Evolutionary conservation across 2,888 invertebrate genomes (phyloP).

Genomic region (Syrista parreyssii): DNA sequence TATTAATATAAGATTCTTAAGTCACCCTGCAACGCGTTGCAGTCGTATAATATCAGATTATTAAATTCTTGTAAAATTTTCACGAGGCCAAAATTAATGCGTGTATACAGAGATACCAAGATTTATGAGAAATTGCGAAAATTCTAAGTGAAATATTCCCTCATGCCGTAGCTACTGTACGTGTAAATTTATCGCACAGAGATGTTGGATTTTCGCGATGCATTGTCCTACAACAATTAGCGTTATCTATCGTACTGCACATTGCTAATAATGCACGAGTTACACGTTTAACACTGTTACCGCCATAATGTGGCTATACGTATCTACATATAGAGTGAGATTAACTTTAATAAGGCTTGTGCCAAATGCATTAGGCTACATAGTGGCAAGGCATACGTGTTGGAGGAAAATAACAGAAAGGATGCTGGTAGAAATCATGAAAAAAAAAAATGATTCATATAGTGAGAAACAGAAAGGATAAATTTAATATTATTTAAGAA

Average conservation of each 20-base stretch:
- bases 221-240: constrained; percentile 25
- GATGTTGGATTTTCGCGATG: constrained; percentile 12
- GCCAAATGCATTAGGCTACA: background rate
- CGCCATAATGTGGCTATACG: background rate
- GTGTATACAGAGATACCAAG: background rate
- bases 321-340: background rate
- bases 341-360: background rate
- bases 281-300: background rate
- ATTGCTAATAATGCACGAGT: constrained; percentile 1
- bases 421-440: background rate
- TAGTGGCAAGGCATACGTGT: background rate
- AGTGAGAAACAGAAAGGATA: background rate
- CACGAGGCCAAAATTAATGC: background rate
- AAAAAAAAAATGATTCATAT: background rate
- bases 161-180: background rate
- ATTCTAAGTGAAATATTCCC: background rate
- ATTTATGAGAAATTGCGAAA: background rate
- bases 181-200: background rate
- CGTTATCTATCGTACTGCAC: constrained; percentile 12
- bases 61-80: background rate
- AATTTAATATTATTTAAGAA: background rate
- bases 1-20: background rate
- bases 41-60: background rate
- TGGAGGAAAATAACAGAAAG: background rate
- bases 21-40: background rate